Base-by-base conservation (phyloP, 2,797 vertebrate genomes). In the Bradypus variegatus region DNA sequence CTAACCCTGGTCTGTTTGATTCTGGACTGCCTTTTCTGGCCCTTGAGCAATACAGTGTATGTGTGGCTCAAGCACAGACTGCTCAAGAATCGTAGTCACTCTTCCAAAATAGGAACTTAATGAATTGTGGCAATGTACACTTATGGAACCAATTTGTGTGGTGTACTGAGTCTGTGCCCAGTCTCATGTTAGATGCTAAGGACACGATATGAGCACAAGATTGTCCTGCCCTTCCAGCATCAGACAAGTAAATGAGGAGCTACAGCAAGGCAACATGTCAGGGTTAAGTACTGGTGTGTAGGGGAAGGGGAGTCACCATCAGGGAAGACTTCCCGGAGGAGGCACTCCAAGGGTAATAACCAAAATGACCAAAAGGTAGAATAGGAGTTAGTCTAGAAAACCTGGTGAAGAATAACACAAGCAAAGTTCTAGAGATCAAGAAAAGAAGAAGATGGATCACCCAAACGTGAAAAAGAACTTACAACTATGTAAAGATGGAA, bases 211-310 rank as follows among this genome's bases (percentile, higher is more conserved):
- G 60, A 89, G 3, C 78, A 89, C 91, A 19, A 91, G 65, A 83
- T 31, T 36, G 80, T 77, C 31, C 76, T 2, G n/a, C 58, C 41
- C 36, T 83, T 19, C 29, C 11, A 45, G 33, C n/a, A n/a, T 8
- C 31, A 88, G 86, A 88, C 58, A 82, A 90, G 50, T 87, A 86
- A 93, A 93, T 91, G 90, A 90, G 91, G 93, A 93, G 45, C 79
- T 27, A 85, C 70, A 58, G 33, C 0, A 8, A 88, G 53, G 53
- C 38, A 29, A 38, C 50, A 31, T 48, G 77, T 50, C 33, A 72
- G 23, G 21, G 29, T 38, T 73, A 77, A 77, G 69, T n/a, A 31
- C 67, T 10, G 18, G 4, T 8, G 25, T 73, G 27, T 38, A 78
- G 2, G 45, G 73, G 29, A 6, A 53, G 18, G 50, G 27, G 11